Evolutionary conservation across 2,113 vertebrate genomes (phyloP).

Genomic region (Oxyura jamaicensis): DNA sequence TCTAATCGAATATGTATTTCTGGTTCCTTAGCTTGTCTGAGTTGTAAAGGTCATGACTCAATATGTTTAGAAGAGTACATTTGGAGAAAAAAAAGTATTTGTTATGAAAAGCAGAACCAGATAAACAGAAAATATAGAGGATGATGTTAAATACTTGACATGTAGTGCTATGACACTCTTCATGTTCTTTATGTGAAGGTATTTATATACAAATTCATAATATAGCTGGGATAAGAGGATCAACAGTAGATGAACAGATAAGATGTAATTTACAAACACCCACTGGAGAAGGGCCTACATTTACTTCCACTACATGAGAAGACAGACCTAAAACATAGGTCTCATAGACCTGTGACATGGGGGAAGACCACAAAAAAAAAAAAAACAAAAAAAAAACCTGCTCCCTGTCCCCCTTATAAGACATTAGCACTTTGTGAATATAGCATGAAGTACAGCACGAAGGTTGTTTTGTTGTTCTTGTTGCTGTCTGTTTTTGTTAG

Average conservation of each 20-base stretch:
- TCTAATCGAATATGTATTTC: background rate
- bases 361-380: background rate
- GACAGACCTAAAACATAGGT: background rate
- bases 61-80: background rate
- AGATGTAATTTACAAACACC: background rate
- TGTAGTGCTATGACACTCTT: background rate
- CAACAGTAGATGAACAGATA: background rate
- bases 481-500: no score
- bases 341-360: background rate
- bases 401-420: fast-evolving
- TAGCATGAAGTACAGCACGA: background rate
- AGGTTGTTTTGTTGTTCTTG: no score
- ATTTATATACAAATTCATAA: background rate
- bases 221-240: background rate
- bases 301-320: background rate
- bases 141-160: background rate
- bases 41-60: background rate
- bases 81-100: background rate
- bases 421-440: background rate
- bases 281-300: background rate
- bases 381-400: background rate
- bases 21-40: background rate
- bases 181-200: background rate
- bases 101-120: background rate
- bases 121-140: background rate